Evolutionary conservation across 2,888 invertebrate species (phyloP).

Genomic region (Neuroscelio doddi): DNA sequence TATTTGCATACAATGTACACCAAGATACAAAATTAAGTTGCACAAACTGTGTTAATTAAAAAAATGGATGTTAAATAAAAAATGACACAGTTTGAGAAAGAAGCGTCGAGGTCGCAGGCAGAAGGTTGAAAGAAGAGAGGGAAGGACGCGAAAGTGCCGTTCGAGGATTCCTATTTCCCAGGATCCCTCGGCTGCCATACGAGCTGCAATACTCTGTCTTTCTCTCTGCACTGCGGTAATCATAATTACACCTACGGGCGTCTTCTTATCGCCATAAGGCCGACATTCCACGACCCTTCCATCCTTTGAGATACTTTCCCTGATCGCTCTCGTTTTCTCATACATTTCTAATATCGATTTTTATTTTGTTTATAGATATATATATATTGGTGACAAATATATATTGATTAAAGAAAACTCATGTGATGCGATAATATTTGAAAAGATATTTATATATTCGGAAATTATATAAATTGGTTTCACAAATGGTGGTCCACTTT

Average conservation of each 20-base stretch:
- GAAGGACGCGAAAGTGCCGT: slow-evolving; percentile 66
- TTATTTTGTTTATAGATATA: not conserved
- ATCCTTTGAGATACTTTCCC: slow-evolving; percentile 46
- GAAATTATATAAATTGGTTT: no score
- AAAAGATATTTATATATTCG: no score
- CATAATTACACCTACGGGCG: slow-evolving; percentile 70
- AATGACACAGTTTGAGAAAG: slow-evolving; percentile 27
- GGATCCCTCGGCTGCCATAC: slow-evolving; percentile 68
- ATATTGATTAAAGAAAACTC: no score
- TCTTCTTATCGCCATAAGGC: slow-evolving; percentile 63
- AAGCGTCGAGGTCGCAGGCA: slow-evolving; percentile 45
- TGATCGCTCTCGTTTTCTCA: slow-evolving; percentile 26
- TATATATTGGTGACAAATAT: no score
- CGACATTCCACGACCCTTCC: slow-evolving; percentile 49
- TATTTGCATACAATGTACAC: no score
- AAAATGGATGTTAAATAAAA: slow-evolving; percentile 34
- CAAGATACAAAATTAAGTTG: not conserved
- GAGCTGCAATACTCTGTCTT: slow-evolving; percentile 65
- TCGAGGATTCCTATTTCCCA: slow-evolving; percentile 70
- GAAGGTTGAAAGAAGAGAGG: slow-evolving; percentile 43
- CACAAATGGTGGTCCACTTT: no score
- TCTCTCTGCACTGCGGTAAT: slow-evolving; percentile 66
- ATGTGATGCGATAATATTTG: no score
- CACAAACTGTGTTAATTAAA: not conserved
- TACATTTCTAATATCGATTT: no score